A percentile compares a stretch with the other conserved stretches of the same genome.
Evolutionary conservation across 2,888 invertebrate species (phyloP).

Genomic region (Cordilura impudica): DNA sequence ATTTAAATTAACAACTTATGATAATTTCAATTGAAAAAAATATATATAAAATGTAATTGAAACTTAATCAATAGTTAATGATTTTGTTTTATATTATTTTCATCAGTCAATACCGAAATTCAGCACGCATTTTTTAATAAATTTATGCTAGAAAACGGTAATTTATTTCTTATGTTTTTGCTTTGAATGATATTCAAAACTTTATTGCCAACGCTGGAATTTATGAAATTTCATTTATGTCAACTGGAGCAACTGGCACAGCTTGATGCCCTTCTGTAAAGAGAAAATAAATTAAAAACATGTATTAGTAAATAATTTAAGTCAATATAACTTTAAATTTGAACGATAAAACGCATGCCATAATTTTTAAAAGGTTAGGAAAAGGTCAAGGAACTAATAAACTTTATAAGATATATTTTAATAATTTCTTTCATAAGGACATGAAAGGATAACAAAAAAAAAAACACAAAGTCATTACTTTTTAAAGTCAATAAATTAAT

Average conservation of each 20-base stretch:
- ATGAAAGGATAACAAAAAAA: background rate
- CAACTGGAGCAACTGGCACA: conserved; percentile 62
- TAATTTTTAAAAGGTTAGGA: background rate
- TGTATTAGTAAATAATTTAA: background rate
- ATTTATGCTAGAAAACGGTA: conserved; percentile 34
- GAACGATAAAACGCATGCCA: background rate
- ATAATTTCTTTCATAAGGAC: no score
- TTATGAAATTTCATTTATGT: conserved; percentile 67
- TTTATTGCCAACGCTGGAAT: conserved; percentile 19
- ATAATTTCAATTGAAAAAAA: conserved; percentile 13
- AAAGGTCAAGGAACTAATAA: background rate
- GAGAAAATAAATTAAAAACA: conserved; percentile 7
- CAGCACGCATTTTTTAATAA: conserved; percentile 11
- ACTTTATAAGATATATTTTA: no score
- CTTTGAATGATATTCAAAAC: conserved; percentile 25
- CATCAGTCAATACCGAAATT: conserved; percentile 54
- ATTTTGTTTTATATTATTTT: conserved; percentile 40
- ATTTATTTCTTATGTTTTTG: conserved; percentile 24
- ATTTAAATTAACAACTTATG: background rate
- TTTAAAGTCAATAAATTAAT: background rate
- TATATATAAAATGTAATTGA: background rate
- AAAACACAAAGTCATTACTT: no score
- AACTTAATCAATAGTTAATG: conserved; percentile 31
- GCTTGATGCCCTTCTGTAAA: conserved; percentile 65
- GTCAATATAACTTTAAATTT: background rate